phyloP scores from a whole-genome alignment of 2,113 vertebrate species.

The Sterna hirundo region DNA sequence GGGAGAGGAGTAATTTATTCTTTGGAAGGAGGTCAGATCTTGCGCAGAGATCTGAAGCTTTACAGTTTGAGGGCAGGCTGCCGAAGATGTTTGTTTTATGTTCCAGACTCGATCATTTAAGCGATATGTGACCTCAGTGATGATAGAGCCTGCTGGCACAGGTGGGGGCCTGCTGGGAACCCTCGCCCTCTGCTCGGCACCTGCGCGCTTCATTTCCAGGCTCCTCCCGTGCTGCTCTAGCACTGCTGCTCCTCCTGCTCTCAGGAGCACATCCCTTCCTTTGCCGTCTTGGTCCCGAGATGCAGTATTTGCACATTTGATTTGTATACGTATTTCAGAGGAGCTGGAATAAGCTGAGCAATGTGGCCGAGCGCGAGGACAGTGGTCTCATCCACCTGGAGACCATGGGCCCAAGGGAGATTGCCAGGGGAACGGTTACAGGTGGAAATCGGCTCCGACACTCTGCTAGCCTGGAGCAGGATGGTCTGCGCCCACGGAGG shows the following conservation, averaged over 20 bases:
- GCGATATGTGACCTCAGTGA: neutral
- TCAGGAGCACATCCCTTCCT: neutral
- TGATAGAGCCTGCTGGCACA: neutral
- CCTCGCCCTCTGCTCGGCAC: neutral
- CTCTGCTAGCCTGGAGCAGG: neutral
- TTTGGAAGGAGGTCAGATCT: constrained; percentile 64
- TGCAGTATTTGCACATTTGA: constrained; percentile 70
- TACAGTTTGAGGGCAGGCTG: constrained; percentile 39
- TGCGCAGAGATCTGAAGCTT: constrained; percentile 1
- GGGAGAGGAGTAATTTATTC: constrained; percentile 72
- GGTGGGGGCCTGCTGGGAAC: neutral
- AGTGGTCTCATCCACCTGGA: neutral
- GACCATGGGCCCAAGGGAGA: neutral
- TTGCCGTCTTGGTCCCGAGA: neutral
- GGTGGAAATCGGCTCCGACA: neutral
- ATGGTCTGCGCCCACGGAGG: neutral
- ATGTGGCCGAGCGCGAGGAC: neutral
- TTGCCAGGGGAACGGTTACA: neutral
- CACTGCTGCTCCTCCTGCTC: constrained; percentile 44
- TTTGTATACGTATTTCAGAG: constrained; percentile 23
- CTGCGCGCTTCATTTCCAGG: constrained; percentile 17
- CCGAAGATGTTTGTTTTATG: neutral
- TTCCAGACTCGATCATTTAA: neutral
- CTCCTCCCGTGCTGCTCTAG: constrained; percentile 15
- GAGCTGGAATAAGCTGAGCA: constrained; percentile 51